Conservation (phyloP, 1,140 invertebrate genomes). For the Choristoneura fumiferana region DNA sequence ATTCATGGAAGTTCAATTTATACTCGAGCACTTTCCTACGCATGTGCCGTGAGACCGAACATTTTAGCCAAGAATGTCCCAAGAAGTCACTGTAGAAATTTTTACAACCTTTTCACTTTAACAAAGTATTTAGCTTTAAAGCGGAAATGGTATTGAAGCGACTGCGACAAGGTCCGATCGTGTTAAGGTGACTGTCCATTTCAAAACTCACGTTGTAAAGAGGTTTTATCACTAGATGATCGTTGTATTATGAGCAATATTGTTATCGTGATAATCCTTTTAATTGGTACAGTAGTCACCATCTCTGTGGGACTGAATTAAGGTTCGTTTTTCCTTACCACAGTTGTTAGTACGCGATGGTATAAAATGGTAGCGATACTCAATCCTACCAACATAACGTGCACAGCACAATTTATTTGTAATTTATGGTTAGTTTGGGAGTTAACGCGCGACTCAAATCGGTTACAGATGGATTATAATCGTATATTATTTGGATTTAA, state of each 20-base stretch:
- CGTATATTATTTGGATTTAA: conserved; percentile 35
- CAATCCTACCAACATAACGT: conserved; percentile 37
- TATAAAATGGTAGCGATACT: conserved; percentile 43
- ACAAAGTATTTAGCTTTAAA: neutral
- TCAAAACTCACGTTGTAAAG: conserved; percentile 8
- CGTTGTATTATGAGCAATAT: conserved; percentile 16
- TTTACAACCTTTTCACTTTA: neutral
- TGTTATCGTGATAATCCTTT: conserved; percentile 8
- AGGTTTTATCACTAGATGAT: conserved; percentile 18
- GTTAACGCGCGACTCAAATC: conserved; percentile 43
- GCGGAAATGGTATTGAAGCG: neutral
- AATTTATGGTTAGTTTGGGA: conserved; percentile 47
- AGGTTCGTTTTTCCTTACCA: neutral
- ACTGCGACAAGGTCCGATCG: neutral
- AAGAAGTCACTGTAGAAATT: neutral
- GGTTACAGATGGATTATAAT: conserved; percentile 48
- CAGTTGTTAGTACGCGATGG: neutral
- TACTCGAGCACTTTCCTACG: neutral
- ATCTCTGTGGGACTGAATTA: neutral
- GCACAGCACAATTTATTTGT: conserved; percentile 40
- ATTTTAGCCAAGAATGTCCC: conserved; percentile 2
- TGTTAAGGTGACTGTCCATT: conserved; percentile 11
- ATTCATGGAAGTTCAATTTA: neutral
- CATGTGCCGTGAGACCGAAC: neutral
- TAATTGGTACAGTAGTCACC: neutral